Evolutionary conservation across 1,140 invertebrate genomes (phyloP), one percentile per base, ranked within the genome.

Genomic region (Neuroterus valhalla): DNA sequence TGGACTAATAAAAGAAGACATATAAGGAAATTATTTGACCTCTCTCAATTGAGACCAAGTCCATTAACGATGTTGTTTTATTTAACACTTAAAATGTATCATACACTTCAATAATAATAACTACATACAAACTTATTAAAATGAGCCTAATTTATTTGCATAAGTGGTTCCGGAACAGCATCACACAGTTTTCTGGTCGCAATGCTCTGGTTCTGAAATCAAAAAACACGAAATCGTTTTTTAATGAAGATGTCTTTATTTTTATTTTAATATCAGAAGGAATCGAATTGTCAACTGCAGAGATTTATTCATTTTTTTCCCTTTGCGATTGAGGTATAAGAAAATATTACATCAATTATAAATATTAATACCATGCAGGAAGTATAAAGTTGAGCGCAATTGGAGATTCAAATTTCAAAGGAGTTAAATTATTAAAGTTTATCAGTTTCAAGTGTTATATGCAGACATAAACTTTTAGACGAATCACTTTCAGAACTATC

Each of bases 91-190:
- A 86, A 82, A 80, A 85, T 83, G 81, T 84, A 82, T 83, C 81
- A 82, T 86, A 87, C 83, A 85, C 82, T 80, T 81, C 86, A 88
- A 88, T 80, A 76, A 73, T 84, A 85, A 84, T 78, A 86, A 85
- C 87, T 89, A 89, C 87, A 86, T 89, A 88, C 86, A 87, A 89
- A 89, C 85, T 89, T 87, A 87, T 87, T 83, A 84, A 89, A 89
- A 87, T 81, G 85, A 86, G 84, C 84, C 84, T 88, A 87, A 86
- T 87, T 76, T 77, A 87, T 84, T 81, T 83, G 86, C 82, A 83
- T 85, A 82, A 84, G 80, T 84, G 81, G 84, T 84, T 85, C 81
- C 80, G 83, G 78, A 83, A 78, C 79, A 83, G 84, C 75, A 43
- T 74, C 78, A 77, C 75, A 74, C 67, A n/a, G n/a, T n/a, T 77